These are phyloP conservation scores for Matsumurasca onukii DNA, from an alignment of 1,140 invertebrate species.

Conservation along the genomic window DNA sequence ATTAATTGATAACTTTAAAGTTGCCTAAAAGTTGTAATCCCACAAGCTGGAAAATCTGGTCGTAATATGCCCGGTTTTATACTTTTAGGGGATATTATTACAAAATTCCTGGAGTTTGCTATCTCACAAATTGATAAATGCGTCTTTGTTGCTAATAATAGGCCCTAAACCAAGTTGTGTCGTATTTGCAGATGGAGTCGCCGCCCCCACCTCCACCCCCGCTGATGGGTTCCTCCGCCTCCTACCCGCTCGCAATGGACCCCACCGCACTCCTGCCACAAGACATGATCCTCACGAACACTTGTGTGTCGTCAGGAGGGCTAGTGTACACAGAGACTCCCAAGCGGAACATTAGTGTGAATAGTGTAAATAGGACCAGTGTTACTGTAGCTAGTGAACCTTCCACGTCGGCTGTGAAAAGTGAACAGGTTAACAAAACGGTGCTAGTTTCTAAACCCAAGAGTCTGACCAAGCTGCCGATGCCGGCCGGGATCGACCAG, in stretches of 20 bases:
- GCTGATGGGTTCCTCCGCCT: not conserved
- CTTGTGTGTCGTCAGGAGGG: not conserved
- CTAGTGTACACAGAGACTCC: not conserved
- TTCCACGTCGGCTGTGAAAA: conserved; percentile 9
- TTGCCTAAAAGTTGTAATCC: too few species aligned
- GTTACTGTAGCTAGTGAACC: not conserved
- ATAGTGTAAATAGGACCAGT: conserved; percentile 30
- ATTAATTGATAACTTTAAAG: conserved; percentile 19
- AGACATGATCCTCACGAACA: conserved; percentile 1
- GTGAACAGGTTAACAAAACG: conserved; percentile 19
- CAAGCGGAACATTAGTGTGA: not conserved
- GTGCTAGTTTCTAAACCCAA: conserved; percentile 37
- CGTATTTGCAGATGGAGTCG: conserved; percentile 22
- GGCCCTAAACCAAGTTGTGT: too few species aligned
- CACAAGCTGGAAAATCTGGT: too few species aligned
- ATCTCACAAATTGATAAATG: not conserved
- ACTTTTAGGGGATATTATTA: too few species aligned
- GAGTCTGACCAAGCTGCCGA: conserved; percentile 63
- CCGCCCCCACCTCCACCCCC: conserved; percentile 9
- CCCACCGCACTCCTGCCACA: conserved; percentile 1
- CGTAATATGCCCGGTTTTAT: too few species aligned
- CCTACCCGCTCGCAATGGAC: conserved; percentile 25
- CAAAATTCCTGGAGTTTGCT: too few species aligned
- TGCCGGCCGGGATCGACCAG: conserved; percentile 82
- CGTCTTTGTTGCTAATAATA: not conserved